These are phyloP conservation scores for Gastrophryne carolinensis DNA, from an alignment of 2,797 vertebrate genomes.

Conservation along the genomic window DNA sequence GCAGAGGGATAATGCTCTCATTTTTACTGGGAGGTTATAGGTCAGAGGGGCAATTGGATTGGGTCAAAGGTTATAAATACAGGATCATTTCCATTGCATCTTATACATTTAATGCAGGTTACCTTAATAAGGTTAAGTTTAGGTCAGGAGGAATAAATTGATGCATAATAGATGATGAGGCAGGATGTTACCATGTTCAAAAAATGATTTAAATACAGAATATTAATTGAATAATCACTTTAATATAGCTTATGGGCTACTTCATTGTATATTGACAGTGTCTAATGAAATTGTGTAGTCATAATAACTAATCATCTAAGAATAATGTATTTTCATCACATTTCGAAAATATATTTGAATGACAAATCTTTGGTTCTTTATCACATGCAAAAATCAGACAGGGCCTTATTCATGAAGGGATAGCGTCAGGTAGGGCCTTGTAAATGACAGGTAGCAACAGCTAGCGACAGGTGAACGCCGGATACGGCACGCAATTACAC, in stretches of 20 bases:
- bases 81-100: constrained; percentile 35
- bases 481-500: too few species aligned
- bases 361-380: too few species aligned
- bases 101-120: constrained; percentile 32
- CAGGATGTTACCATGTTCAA: background rate
- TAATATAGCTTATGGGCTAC: background rate
- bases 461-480: too few species aligned
- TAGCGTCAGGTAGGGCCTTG: too few species aligned
- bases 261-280: too few species aligned
- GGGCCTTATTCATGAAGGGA: too few species aligned
- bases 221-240: background rate
- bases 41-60: constrained; percentile 16
- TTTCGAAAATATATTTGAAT: too few species aligned
- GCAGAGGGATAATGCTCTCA: background rate
- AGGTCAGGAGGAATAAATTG: constrained; percentile 10
- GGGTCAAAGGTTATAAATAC: constrained; percentile 41
- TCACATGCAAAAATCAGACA: too few species aligned
- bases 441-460: too few species aligned
- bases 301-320: too few species aligned
- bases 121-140: constrained; percentile 23
- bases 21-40: constrained; percentile 26
- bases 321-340: too few species aligned
- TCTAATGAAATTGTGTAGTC: too few species aligned
- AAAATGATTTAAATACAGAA: background rate
- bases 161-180: background rate